Percentiles rank a stretch among this genome's conserved stretches.
Evolutionary conservation across 2,888 invertebrate species (phyloP).

Genomic region (Thalpophila matura): DNA sequence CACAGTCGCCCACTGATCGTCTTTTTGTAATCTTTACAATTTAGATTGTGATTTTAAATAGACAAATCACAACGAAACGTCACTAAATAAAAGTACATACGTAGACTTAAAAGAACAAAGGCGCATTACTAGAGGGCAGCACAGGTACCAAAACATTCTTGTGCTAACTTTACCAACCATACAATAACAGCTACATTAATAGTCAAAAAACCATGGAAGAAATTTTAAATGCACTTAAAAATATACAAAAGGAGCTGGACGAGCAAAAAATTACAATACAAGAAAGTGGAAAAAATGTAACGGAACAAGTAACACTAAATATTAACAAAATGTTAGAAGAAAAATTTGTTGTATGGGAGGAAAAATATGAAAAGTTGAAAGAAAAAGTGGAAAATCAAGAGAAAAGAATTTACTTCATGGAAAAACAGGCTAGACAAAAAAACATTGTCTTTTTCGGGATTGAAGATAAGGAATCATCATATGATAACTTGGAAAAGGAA

Average conservation of each 20-base stretch:
- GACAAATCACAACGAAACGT: too few relatives aligned
- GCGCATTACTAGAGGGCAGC: too few relatives aligned
- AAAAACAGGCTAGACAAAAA: constrained; percentile 1
- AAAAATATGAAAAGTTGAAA: not conserved
- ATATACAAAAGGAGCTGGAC: not conserved
- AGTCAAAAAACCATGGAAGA: constrained; percentile 1
- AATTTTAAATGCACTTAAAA: not conserved
- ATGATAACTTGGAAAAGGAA: not conserved
- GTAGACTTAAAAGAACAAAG: too few relatives aligned
- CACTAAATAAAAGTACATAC: too few relatives aligned
- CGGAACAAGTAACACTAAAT: not conserved
- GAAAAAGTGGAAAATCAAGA: not conserved
- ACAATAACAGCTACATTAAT: too few relatives aligned
- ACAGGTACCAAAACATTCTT: too few relatives aligned
- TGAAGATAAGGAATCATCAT: not conserved
- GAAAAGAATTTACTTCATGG: not conserved
- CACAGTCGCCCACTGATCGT: too few relatives aligned
- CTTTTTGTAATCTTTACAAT: too few relatives aligned
- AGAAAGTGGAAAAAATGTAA: not conserved
- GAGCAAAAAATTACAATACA: not conserved
- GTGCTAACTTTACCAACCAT: too few relatives aligned
- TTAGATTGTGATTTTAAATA: too few relatives aligned
- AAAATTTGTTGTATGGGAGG: not conserved
- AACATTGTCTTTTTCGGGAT: not conserved
- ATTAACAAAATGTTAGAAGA: not conserved